Conservation (phyloP, 1,140 invertebrate species). For the Scaptomyza montana region DNA sequence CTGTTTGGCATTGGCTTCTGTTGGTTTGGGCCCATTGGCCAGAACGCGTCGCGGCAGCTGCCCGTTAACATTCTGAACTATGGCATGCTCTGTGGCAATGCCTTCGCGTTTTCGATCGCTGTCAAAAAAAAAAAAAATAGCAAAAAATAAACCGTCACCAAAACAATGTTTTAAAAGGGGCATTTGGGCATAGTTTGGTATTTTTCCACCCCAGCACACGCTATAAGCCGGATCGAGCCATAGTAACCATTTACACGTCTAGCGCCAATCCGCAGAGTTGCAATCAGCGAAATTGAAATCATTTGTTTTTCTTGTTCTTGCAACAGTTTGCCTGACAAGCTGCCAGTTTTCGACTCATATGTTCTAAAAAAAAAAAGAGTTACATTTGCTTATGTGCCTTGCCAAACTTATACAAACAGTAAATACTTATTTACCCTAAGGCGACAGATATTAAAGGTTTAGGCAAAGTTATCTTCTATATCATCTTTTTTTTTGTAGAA, state of each 20-base stretch:
- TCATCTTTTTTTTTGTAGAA: neutral
- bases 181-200: constrained; percentile 78
- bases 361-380: constrained; percentile 32
- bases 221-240: constrained; percentile 63
- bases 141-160: constrained; percentile 57
- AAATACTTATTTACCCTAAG: constrained; percentile 3
- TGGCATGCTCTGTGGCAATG: constrained; percentile 8
- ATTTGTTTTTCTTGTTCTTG: constrained; percentile 43
- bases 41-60: constrained; percentile 31
- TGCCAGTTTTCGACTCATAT: constrained; percentile 62
- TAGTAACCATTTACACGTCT: constrained; percentile 32
- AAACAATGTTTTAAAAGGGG: constrained; percentile 76
- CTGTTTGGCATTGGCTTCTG: constrained; percentile 80
- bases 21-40: constrained; percentile 39
- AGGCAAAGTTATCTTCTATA: too few species aligned
- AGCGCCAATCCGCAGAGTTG: constrained; percentile 31
- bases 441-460: too few species aligned
- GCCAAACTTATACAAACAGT: constrained; percentile 41
- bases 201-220: constrained; percentile 52
- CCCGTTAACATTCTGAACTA: constrained; percentile 52
- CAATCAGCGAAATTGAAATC: constrained; percentile 78
- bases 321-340: constrained; percentile 40
- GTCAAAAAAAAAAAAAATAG: constrained; percentile 7
- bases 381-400: constrained; percentile 45
- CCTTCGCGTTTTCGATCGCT: neutral